A percentile compares a stretch with the other conserved stretches of the same genome.
phyloP scores from a whole-genome alignment of 2,113 vertebrate species.

The Petrocephalus microphthalmus region DNA sequence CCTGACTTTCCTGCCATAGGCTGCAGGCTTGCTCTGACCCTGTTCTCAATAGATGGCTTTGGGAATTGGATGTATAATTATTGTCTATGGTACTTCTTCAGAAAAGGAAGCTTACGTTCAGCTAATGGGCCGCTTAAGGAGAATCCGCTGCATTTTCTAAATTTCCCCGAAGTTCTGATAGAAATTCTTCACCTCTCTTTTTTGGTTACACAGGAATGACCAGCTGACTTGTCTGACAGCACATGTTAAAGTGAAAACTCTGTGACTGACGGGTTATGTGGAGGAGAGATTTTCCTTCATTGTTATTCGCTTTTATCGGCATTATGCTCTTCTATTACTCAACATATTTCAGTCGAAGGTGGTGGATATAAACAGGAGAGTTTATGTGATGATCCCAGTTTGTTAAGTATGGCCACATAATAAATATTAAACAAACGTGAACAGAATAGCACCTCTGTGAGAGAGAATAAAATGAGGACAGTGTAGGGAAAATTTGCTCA shows the following conservation, averaged over 20 bases:
- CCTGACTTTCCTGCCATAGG: not conserved
- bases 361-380: not conserved
- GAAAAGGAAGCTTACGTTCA: not conserved
- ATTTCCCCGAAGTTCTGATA: not conserved
- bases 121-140: not conserved
- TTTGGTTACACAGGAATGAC: not conserved
- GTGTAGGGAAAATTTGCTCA: no score
- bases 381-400: not conserved
- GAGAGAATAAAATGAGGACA: not conserved
- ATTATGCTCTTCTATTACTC: not conserved
- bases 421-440: not conserved
- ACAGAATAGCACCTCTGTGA: not conserved
- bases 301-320: not conserved
- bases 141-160: not conserved
- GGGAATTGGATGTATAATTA: not conserved
- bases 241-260: not conserved
- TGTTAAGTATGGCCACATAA: not conserved
- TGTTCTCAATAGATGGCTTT: not conserved
- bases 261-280: not conserved
- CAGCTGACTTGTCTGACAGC: slow-evolving; percentile 18
- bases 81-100: not conserved
- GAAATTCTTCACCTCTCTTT: not conserved
- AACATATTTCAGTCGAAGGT: not conserved
- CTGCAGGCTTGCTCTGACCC: not conserved
- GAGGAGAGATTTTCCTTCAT: not conserved